Evolutionary conservation across 2,888 invertebrate species (phyloP).

Genomic region (Petrolisthes cinctipes): DNA sequence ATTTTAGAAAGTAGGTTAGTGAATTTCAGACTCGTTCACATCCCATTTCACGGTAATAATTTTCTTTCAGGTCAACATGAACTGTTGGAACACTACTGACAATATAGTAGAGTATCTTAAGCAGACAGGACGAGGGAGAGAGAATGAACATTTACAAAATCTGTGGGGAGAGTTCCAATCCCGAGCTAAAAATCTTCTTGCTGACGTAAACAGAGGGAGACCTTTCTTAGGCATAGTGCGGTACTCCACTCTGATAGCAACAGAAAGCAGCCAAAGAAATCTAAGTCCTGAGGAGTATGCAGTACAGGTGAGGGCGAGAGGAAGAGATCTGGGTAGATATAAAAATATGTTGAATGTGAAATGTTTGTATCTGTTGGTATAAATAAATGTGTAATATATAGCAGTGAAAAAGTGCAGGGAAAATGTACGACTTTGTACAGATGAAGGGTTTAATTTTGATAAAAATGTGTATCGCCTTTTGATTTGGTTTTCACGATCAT

Average conservation of each 20-base stretch:
- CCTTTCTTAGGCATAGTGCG: slow-evolving; percentile 59
- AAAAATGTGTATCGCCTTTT: background rate
- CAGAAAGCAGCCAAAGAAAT: slow-evolving; percentile 68
- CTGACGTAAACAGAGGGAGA: slow-evolving; percentile 1
- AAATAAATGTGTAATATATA: too few species aligned
- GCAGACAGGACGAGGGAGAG: slow-evolving; percentile 16
- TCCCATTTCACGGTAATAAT: background rate
- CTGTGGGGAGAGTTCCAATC: slow-evolving; percentile 76
- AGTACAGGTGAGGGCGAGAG: slow-evolving; percentile 76
- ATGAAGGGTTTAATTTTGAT: background rate
- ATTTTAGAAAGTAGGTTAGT: background rate
- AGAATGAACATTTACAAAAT: slow-evolving; percentile 45
- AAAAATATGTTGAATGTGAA: too few species aligned
- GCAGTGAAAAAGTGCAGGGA: background rate
- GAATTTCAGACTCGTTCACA: background rate
- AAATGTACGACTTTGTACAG: background rate
- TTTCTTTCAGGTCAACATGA: slow-evolving; percentile 56
- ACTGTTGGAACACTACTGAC: slow-evolving; percentile 64
- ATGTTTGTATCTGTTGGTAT: too few species aligned
- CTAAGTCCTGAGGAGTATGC: slow-evolving; percentile 83
- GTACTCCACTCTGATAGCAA: slow-evolving; percentile 63
- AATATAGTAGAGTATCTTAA: slow-evolving; percentile 51
- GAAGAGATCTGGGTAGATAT: background rate
- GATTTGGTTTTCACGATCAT: too few species aligned
- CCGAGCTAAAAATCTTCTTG: slow-evolving; percentile 73